Evolutionary conservation across 2,113 vertebrate genomes (phyloP), one percentile per base, ranked within the genome.

Genomic region (Pteronura brasiliensis): DNA sequence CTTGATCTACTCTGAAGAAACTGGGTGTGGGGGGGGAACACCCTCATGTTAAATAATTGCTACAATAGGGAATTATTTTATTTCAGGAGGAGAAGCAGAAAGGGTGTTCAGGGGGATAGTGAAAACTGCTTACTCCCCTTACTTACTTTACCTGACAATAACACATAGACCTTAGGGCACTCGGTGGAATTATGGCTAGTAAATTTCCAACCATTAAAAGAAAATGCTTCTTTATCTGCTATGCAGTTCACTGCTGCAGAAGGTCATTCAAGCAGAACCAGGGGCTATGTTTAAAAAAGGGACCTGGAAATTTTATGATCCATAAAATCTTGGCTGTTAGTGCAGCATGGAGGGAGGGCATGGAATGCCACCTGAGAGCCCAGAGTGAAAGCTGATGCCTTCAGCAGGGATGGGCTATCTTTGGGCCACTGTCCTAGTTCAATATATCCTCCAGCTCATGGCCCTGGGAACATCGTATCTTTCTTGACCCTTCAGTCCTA

Each of bases 201-300:
- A 77, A 80, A 55, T 84, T 80, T 31, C 57, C 34, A 34, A 76
- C 36, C 44, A 76, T 84, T 85, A 77, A 92, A 77, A 84, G n/a
- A 61, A 87, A 95, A 94, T 79, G 59, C 36, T 95, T 85, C 93
- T 93, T 85, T 87, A 67, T 90, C 95, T 80, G 61, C 74, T 69
- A 0, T 61, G 93, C 44, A 29, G 80, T 84, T 93, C 92, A 31
- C 57, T 72, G 59, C 92, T 3, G 7, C 31, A 4, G 86, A 79
- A 90, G 57, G 71, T 86, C 84, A 83, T 1, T 25, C 87, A 71
- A 88, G 90, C 95, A 94, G 93, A 96, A 55, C 82, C 20, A 61
- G 85, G 83, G 52, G 23, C 92, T 92, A 4, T 81, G 13, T 94
- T 97, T 67, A 69, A 72, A 92, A 92, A 59, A 39, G n/a, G 55